Base-by-base conservation (phyloP, 2,888 invertebrate genomes). In the Tineola bisselliella region DNA sequence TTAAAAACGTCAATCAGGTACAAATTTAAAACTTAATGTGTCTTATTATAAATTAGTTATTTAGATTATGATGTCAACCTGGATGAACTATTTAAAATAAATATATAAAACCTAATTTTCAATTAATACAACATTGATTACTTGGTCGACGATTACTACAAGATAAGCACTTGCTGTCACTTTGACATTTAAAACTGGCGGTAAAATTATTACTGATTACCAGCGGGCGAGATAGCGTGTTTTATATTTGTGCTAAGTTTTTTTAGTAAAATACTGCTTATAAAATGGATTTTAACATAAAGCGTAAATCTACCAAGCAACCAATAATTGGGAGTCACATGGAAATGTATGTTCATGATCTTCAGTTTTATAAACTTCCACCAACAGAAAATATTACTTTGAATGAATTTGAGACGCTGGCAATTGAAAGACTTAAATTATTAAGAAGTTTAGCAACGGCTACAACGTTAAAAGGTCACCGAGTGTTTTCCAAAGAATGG, bases 331-430 rank as follows among this genome's bases (percentile, higher is more conserved):
- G 86, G 30, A 87, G 82, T 68, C 79, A 89, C 8, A 77, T 84
- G 15, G 88, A 88, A 70, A 78, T 84, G 44, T 94, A 93, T 81
- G 91, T 91, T 0, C 92, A 92, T 71, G 93, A 93, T 81, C 84
- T 96, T 12, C 91, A 92, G 76, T 88, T 98, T 72, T 98, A 97
- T 72, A 89, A 88, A 68, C 70, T 89, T 31, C 93, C 95, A 31
- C 98, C 98, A 6, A 83, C 75, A 31, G 91, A 91, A 63, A 90
- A 91, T 62, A 90, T 97, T 63, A 88, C 90, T 61, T 87, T 98
- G 18, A 88, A 91, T 64, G 96, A 97, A 77, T 97, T 98, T 78
- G 95, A 97, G 87, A 92, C 93, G 57, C 88, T 95, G 66, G 95
- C 97, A 1, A 76, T 95, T 58, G 96, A 97, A 74, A 89, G 97